Percentiles rank a stretch among this genome's conserved stretches.
These are phyloP conservation scores for Irena cyanogastra DNA, from an alignment of 2,113 vertebrate genomes.

Conservation along the genomic window DNA sequence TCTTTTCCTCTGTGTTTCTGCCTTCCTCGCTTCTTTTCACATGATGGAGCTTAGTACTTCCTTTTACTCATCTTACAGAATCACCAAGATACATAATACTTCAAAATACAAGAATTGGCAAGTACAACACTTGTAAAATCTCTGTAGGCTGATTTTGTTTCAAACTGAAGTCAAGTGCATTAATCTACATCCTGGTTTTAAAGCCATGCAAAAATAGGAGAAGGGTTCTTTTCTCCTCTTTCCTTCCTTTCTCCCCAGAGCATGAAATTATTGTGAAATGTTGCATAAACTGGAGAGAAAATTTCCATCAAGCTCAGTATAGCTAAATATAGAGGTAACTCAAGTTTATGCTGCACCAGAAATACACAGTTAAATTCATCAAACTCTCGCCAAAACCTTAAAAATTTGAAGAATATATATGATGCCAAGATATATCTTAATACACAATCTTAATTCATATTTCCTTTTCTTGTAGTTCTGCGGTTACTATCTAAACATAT, in stretches of 20 bases:
- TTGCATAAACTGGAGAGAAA: not conserved
- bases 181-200: not conserved
- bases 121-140: not conserved
- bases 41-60: not conserved
- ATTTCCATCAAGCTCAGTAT: not conserved
- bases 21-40: not conserved
- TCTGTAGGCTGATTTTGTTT: not conserved
- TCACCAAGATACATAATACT: not conserved
- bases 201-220: not conserved
- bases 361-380: not conserved
- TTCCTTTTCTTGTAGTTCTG: not conserved
- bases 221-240: not conserved
- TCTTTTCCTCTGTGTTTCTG: not conserved
- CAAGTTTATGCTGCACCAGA: not conserved
- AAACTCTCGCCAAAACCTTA: not conserved
- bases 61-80: not conserved
- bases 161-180: not conserved
- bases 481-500: not conserved
- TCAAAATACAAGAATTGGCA: not conserved
- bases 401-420: not conserved
- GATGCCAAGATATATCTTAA: not conserved
- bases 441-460: not conserved
- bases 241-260: not conserved
- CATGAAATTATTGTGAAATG: conserved; percentile 9
- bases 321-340: not conserved